Conservation (phyloP, 2,113 vertebrate species). For the Microcebus ravelobensis region DNA sequence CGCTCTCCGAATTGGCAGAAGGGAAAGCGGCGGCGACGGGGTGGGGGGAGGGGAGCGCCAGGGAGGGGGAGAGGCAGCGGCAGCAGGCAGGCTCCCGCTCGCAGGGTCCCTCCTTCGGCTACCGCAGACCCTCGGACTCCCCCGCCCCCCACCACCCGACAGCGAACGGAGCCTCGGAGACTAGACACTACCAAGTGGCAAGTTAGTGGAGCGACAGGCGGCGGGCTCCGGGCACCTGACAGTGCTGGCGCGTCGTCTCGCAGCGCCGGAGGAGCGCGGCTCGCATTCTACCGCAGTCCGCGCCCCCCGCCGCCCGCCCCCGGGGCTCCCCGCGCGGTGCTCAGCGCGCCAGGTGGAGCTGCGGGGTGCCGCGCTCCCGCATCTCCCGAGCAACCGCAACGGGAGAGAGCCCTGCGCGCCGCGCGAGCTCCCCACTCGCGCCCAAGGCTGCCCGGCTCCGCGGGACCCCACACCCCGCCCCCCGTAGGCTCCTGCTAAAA, state of each 20-base stretch:
- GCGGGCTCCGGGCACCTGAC: conserved; percentile 41
- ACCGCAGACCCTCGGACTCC: conserved; percentile 28
- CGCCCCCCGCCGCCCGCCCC: not conserved
- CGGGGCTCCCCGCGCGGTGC: not conserved
- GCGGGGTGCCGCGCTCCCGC: conserved; percentile 28
- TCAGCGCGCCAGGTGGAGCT: conserved; percentile 57
- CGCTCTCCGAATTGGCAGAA: conserved; percentile 71
- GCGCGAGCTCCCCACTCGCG: not conserved
- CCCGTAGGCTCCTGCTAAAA: conserved; percentile 58
- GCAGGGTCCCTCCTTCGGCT: conserved; percentile 9
- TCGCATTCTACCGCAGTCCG: conserved; percentile 68
- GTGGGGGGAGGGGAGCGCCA: conserved; percentile 55
- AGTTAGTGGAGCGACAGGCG: conserved; percentile 57
- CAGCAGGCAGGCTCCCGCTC: conserved; percentile 20
- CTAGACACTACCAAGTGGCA: not conserved
- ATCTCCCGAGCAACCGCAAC: conserved; percentile 42
- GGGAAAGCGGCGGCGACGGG: conserved; percentile 43
- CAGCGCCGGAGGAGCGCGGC: not conserved
- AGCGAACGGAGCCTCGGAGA: not conserved
- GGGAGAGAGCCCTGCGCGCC: not conserved
- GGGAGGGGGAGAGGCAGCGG: conserved; percentile 45
- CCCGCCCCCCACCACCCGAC: conserved; percentile 21
- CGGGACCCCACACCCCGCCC: not conserved
- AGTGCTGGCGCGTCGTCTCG: not conserved
- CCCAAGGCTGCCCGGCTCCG: not conserved